phyloP scores from a whole-genome alignment of 2,888 invertebrate genomes.

The Mimas tiliae region DNA sequence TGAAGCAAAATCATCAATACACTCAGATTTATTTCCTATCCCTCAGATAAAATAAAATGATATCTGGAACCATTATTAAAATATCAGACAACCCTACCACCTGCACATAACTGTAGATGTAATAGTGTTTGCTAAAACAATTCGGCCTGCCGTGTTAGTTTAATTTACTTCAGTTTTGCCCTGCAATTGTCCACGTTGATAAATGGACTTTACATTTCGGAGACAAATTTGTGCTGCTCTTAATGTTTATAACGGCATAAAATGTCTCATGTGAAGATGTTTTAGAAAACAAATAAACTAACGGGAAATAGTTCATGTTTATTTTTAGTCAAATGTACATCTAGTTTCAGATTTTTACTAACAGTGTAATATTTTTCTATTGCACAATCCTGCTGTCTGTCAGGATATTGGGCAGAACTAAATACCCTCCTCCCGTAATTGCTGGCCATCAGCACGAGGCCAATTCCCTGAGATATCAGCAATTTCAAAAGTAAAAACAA shows the following conservation, averaged over 20 bases:
- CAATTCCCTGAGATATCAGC: too few species aligned
- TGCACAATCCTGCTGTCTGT: too few species aligned
- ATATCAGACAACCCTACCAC: slow-evolving; percentile 10
- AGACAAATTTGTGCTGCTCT: neutral
- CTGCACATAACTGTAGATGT: slow-evolving; percentile 28
- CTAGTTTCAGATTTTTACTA: slow-evolving; percentile 30
- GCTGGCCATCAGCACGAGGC: too few species aligned
- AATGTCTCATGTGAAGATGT: slow-evolving; percentile 8
- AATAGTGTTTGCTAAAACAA: slow-evolving; percentile 29
- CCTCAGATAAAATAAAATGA: too few species aligned
- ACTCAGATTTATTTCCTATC: too few species aligned
- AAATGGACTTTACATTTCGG: slow-evolving; percentile 15
- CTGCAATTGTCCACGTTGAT: slow-evolving; percentile 10
- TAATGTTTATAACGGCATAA: slow-evolving; percentile 3
- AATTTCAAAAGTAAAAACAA: too few species aligned
- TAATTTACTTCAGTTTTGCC: slow-evolving; percentile 23
- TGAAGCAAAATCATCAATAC: too few species aligned
- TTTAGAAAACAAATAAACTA: neutral
- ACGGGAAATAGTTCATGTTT: neutral
- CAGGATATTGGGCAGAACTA: too few species aligned
- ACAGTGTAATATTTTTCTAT: neutral
- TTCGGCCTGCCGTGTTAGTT: slow-evolving; percentile 26
- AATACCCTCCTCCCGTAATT: too few species aligned
- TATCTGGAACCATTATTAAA: too few species aligned
- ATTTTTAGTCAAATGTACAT: neutral